Base-by-base conservation (phyloP, 37 sponge, comb jelly and placozoan species). In the Axinella damicornis region DNA sequence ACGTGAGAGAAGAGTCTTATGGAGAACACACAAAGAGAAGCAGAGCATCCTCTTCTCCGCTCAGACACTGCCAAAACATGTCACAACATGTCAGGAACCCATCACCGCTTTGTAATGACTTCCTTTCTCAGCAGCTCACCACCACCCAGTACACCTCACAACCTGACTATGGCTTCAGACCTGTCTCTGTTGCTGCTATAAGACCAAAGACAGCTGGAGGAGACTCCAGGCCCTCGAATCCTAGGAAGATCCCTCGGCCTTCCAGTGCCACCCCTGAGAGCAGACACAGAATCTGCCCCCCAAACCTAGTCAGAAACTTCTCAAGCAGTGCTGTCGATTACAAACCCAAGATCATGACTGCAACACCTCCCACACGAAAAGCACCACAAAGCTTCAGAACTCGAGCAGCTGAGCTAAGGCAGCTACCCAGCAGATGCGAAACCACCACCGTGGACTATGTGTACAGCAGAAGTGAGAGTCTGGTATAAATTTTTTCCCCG, bases 261-360 rank as follows among this genome's bases (percentile, higher is more conserved):
- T 66, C 65, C 32, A 79, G 68, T 11, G 46, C 80, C 5, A 31
- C 57, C 30, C 65, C 80, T 25, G 56, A 52, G 20, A 54, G 32
- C 32, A 65, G 38, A 18, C 40, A 40, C 68, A 40, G 80, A 30
- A 67, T 67, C 2, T 30, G n/a, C n/a, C n/a, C n/a, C n/a, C n/a
- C n/a, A n/a, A n/a, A 67, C 35, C 2, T 14, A 25, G 5, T 12
- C 9, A 46, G 46, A 46, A 46, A 46, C 6, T 46, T 12, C 46
- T 46, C 46, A n/a, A n/a, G n/a, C n/a, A n/a, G n/a, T n/a, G n/a
- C n/a, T 46, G 46, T 46, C 9, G 33, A 22, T 46, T 25, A n/a
- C 71, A 39, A 80, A 22, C 73, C 63, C 32, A 71, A 38, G 31
- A 74, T 64, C 32, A 38, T 76, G 40, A 37, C n/a, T 9, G 73